Base-by-base conservation (phyloP, 2,888 invertebrate species). In the Cantharis rufa region DNA sequence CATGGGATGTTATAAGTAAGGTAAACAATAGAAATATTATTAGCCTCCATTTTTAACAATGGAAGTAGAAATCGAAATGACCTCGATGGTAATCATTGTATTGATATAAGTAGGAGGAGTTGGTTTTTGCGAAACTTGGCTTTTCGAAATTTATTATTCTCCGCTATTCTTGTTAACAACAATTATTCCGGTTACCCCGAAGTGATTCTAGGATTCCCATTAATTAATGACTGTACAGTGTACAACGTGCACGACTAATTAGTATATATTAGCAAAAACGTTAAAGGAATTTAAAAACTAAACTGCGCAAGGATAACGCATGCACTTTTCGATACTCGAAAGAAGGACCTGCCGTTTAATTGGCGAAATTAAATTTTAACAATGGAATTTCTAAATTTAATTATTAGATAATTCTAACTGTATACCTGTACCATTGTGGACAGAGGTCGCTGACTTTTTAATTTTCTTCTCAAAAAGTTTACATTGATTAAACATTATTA, bases 1-100 rank as follows among this genome's bases (percentile, higher is more conserved):
- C 83, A 79, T 48, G 48, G 80, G 74, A 82, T 80, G 79, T 82
- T 83, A 81, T 84, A 85, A 86, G 84, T 85, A 74, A 77, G 69
- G 71, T 63, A 83, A 78, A 84, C 82, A 85, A 84, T 81, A 74
- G 74, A 73, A 74, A 71, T 69, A 69, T 63, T 71, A 74, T 70
- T 16, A 82, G 83, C 83, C 74, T 79, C 75, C 72, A 82, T 77
- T 79, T 80, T 80, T 82, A 79, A 84, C 83, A 83, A 83, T 83
- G 81, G 81, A 62, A 24, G 48, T 71, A 77, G 73, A 77, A 76
- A 77, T 73, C 62, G 68, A 73, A 70, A 62, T 73, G 76, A 21
- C 76, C 71, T 77, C 64, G 73, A 7, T 64, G 28, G 15, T 76
- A 72, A 76, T 76, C 32, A 72, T 70, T 18, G 63, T 27, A 71